These are phyloP conservation scores for Dipodomys stephensi DNA, from an alignment of 2,113 vertebrate species.

Conservation along the genomic window DNA sequence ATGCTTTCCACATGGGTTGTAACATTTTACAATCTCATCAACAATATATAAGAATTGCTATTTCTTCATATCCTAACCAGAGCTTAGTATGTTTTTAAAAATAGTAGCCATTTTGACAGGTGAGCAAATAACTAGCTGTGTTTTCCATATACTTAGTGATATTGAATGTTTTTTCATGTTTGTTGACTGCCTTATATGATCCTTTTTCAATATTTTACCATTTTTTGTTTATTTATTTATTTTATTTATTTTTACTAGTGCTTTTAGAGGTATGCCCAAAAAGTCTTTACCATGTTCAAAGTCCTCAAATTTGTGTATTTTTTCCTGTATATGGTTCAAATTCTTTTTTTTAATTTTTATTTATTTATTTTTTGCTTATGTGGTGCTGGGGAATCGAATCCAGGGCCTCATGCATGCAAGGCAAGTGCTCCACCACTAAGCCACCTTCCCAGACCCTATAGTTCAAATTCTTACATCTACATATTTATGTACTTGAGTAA, in stretches of 20 bases:
- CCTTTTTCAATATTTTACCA: background rate
- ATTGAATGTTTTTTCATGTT: background rate
- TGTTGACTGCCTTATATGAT: background rate
- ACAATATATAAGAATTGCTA: fast-evolving
- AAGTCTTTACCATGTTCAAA: background rate
- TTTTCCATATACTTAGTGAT: background rate
- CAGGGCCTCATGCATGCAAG: no score
- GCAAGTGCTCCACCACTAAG: no score
- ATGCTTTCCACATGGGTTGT: background rate
- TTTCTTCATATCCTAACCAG: background rate
- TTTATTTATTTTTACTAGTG: background rate
- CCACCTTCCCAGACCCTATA: background rate
- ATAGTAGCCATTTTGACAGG: background rate
- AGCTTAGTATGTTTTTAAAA: background rate
- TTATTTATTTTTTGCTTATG: no score
- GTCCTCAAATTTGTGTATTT: background rate
- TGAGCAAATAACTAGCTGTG: background rate
- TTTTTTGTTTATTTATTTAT: background rate
- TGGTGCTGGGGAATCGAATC: no score
- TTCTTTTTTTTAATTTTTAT: no score
- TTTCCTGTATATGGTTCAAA: background rate
- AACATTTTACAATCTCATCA: background rate
- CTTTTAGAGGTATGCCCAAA: background rate
- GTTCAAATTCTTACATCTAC: background rate
- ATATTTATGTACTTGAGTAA: background rate